A percentile compares a stretch with the other conserved stretches of the same genome.
Evolutionary conservation across 2,888 invertebrate genomes (phyloP).

Genomic region (Nipponacmea schrenckii): DNA sequence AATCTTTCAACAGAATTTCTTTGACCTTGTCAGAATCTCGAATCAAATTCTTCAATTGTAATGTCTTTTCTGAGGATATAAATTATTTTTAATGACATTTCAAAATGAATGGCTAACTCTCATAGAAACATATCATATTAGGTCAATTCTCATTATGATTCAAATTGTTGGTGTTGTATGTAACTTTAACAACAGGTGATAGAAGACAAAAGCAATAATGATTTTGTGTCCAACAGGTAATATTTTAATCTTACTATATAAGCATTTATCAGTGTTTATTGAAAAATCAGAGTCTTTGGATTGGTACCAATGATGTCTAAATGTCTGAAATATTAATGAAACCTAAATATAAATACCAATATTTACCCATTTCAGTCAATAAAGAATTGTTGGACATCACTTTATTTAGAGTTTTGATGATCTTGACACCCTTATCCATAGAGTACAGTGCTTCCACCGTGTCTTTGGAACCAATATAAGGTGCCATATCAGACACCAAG

Average conservation of each 20-base stretch:
- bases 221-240: too few species aligned
- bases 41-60: slow-evolving; percentile 44
- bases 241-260: too few species aligned
- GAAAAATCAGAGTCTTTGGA: too few species aligned
- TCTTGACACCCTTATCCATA: slow-evolving; percentile 27
- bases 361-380: slow-evolving; percentile 25
- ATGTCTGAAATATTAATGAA: too few species aligned
- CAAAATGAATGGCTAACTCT: too few species aligned
- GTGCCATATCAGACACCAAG: slow-evolving; percentile 34
- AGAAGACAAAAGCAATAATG: too few species aligned
- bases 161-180: too few species aligned
- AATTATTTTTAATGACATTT: not conserved
- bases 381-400: slow-evolving; percentile 18
- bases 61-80: slow-evolving; percentile 37
- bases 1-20: slow-evolving; percentile 39
- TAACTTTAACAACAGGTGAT: too few species aligned
- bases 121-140: too few species aligned
- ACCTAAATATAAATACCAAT: not conserved
- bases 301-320: too few species aligned
- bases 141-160: too few species aligned
- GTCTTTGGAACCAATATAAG: slow-evolving; percentile 29
- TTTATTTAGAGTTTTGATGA: slow-evolving; percentile 23
- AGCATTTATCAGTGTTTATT: too few species aligned
- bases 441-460: slow-evolving; percentile 31
- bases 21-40: slow-evolving; percentile 46